Base-by-base conservation (phyloP, 2,888 invertebrate species). In the Caenorhabditis sp. region DNA sequence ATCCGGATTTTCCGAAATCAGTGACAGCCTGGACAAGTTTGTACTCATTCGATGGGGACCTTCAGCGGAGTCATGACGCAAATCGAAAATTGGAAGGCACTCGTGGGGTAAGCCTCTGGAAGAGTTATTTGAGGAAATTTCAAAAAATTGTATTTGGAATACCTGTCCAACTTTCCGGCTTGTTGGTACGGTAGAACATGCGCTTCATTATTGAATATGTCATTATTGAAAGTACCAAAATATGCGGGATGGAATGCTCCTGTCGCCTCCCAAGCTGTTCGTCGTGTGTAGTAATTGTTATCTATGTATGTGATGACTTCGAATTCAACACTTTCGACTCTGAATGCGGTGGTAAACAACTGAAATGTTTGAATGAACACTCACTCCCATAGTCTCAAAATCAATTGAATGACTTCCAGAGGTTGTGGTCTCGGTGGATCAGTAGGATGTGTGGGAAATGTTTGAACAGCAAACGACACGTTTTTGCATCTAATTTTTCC, bases 301-400 rank as follows among this genome's bases (percentile, higher is more conserved):
- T 54, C 61, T 59, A 76, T 76, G 41, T 41, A 68, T 19, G 61
- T 63, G 0, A 77, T n/a, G 12, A 77, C 26, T 51, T 77, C 77
- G 24, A 77, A 69, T 10, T 77, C 61, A 4, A 59, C 51, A 1
- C 61, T 28, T 61, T 54, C 28, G 2, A 63, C 47, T 54, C 76
- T 76, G 66, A 47, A 74, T 31, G 19, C 12, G 10, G 16, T 41
- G 1, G n/a, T n/a, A 7, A 44, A 44, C 7, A 54, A 54, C 22
- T 2, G 12, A 38, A 38, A 10, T 38, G 12, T 10, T 12, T 10
- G 6, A 10, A 38, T 10, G 12, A 38, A 8, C 2, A 74, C 74
- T 51, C 19, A 76, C 76, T 69, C 54, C 77, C 77, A 77, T 12
- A 77, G 10, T 8, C 24, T 77, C 10, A 77, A n/a, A 22, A 77